Base-by-base conservation (phyloP, 92 coral and sea anemone genomes). In the Paragorgia papillata region DNA sequence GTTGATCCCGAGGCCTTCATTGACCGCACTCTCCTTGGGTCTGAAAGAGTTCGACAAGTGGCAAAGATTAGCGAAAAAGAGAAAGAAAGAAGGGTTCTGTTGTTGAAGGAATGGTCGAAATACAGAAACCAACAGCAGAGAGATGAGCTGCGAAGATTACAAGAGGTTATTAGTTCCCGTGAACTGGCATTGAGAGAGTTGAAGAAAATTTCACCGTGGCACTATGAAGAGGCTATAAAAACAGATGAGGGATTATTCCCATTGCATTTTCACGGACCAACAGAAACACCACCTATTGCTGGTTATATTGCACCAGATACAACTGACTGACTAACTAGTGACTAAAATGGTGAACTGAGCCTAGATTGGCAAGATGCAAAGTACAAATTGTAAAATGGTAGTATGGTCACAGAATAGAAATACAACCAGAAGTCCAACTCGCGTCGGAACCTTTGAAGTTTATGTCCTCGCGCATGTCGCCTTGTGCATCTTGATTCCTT, bases 91-190 rank as follows among this genome's bases (percentile, higher is more conserved):
- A 70, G 97, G 75, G 82, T 85, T 20, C 80, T 94, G 12, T 69
- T 94, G 62, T 74, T 91, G 69, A 94, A 94, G 76, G 94, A 94
- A 63, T 94, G 97, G 97, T 90, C 97, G 21, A 86, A 92, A 41
- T 82, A 78, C 83, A 90, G 92, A 81, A 94, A 90, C 88, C 83
- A 86, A 70, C 97, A 94, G 62, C 97, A 94, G 51, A 90, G 86
- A 33, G 90, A 90, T 56, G 97, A 94, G 62, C 82, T 94, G 41
- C 90, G 88, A 76, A 90, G 91, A 8, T 32, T 94, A 21, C 97
- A 90, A 58, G 96, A 93, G 63, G 83, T 88, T 84, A 87, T 89
- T 37, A 78, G 74, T 20, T 90, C 90, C 8, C 88, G 97, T 30
- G 97, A 90, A 74, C 88, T 88, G 6, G 97, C 97, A 9, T 73